phyloP scores from a whole-genome alignment of 35 echinoderm and acorn worm species.

The Apostichopus parvimensis region DNA sequence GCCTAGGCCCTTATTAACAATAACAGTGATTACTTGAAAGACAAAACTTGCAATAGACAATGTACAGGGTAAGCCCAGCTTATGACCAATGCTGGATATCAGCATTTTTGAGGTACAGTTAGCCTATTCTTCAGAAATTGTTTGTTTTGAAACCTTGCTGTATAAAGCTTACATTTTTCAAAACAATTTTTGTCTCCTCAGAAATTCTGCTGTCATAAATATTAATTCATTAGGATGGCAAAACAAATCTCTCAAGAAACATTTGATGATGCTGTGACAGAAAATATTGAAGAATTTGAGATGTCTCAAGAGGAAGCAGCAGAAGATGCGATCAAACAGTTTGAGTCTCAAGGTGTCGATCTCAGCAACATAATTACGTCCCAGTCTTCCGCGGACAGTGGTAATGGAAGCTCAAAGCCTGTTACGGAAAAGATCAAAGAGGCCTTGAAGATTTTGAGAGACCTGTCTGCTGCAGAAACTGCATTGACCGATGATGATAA shows the following conservation, averaged over 20 bases:
- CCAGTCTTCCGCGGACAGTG: not conserved
- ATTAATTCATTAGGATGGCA: not conserved
- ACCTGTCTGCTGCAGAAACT: not conserved
- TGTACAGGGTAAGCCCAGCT: too few relatives aligned
- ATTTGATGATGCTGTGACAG: conserved; percentile 90
- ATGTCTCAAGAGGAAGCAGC: conserved; percentile 84
- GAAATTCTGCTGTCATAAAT: too few relatives aligned
- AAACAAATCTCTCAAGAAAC: conserved; percentile 94
- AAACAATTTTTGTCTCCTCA: too few relatives aligned
- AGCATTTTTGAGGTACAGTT: too few relatives aligned
- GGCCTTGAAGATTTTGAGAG: conserved; percentile 25
- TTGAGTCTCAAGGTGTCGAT: conserved; percentile 92
- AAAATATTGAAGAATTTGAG: conserved; percentile 96
- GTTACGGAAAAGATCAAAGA: conserved; percentile 29
- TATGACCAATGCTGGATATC: too few relatives aligned
- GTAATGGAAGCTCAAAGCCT: not conserved
- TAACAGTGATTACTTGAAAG: too few relatives aligned
- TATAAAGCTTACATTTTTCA: too few relatives aligned
- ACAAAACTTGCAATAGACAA: too few relatives aligned
- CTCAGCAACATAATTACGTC: conserved; percentile 78
- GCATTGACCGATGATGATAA: conserved; percentile 49
- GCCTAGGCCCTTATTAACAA: too few relatives aligned
- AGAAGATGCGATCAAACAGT: conserved; percentile 82
- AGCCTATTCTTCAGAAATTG: too few relatives aligned
- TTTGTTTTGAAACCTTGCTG: too few relatives aligned